Conservation (phyloP, 2,797 vertebrate species). For the Chiroxiphia lanceolata region DNA sequence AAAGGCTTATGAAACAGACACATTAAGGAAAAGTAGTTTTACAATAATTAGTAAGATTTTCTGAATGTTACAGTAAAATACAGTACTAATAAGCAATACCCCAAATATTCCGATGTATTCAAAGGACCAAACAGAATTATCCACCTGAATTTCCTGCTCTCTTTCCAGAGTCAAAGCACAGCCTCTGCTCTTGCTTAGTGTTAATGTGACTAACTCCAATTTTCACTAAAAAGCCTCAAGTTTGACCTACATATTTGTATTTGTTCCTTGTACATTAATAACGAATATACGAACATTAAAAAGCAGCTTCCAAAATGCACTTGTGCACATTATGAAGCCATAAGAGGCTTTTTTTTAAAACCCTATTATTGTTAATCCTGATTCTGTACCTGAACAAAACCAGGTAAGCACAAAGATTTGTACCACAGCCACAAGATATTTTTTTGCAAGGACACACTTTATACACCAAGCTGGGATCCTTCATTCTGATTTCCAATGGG, state of each 20-base stretch:
- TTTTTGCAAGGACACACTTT: background rate
- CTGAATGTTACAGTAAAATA: background rate
- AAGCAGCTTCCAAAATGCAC: background rate
- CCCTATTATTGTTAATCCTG: background rate
- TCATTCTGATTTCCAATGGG: background rate
- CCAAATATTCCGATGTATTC: background rate
- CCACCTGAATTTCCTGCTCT: background rate
- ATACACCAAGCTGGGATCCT: background rate
- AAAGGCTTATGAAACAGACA: background rate
- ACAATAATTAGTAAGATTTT: background rate
- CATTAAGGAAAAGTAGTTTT: background rate
- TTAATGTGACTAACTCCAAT: background rate
- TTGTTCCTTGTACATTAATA: background rate
- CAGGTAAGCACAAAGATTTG: background rate
- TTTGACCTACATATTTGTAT: background rate
- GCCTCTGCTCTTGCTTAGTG: background rate
- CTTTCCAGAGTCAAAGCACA: background rate
- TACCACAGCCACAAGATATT: accelerated
- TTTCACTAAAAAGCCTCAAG: background rate
- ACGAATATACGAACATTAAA: background rate
- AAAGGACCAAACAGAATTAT: background rate
- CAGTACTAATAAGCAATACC: background rate
- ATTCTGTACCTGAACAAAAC: background rate
- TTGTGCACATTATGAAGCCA: background rate
- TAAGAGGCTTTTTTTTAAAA: background rate